Evolutionary conservation across 2,797 vertebrate genomes (phyloP), one percentile per base, ranked within the genome.

Genomic region (Psittacula echo): DNA sequence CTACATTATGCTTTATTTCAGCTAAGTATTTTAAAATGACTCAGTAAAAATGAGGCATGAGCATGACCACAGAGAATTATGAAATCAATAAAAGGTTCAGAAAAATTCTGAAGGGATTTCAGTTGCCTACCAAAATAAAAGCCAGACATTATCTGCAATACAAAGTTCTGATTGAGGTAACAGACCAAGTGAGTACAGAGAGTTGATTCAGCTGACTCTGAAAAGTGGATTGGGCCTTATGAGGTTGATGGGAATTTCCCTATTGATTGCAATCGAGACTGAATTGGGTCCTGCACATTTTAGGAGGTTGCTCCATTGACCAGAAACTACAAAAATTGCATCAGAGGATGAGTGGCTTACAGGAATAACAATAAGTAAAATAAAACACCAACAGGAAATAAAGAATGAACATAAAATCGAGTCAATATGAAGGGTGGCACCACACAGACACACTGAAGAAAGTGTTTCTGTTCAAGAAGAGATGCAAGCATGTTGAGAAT

Each of bases 61-160:
- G 86, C 94, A 92, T 87, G 88, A 96, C 96, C 93, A 76, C 95
- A 96, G 78, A 93, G 86, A 85, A 95, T 96, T 96, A 96, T 89
- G 93, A 96, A 97, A 97, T 96, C 94, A 92, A 19, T 92, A 89
- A 95, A 95, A 93, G 93, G 88, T 87, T 96, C 78, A 93, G 95
- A 96, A 48, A 73, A 93, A 95, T 87, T 95, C 94, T 94, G 68
- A 90, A 68, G 93, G 86, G 93, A 89, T 95, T 96, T 96, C 54
- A 66, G 78, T 96, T 93, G 84, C 68, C 84, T 94, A 90, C 95
- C 84, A 87, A 95, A 96, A 96, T 95, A 95, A 96, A 95, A 96
- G 94, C 84, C 96, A 97, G 90, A 93, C 84, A 80, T n/a, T 44
- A 26, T 93, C 86, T 83, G 78, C 94, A 93, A 87, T 70, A 64